These are phyloP conservation scores for Odontocerum albicorne DNA, from an alignment of 2,888 invertebrate genomes.

Conservation along the genomic window DNA sequence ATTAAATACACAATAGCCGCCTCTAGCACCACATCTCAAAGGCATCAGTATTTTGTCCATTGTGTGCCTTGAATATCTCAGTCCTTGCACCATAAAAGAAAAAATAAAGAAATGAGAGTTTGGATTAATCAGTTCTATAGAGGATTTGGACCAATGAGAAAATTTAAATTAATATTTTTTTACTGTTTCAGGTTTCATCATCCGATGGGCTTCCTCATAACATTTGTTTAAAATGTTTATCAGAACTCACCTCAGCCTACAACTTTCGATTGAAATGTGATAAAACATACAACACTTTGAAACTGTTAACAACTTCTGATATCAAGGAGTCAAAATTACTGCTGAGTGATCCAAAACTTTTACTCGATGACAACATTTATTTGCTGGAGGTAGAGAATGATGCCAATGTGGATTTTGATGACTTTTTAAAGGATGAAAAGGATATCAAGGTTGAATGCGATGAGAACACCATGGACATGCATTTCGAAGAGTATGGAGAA, in stretches of 20 bases:
- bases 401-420: not conserved
- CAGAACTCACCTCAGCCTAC: slow-evolving; percentile 15
- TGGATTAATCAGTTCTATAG: no score
- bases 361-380: not conserved
- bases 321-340: no score
- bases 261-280: slow-evolving; percentile 21
- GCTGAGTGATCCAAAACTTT: no score
- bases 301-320: not conserved
- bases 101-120: no score
- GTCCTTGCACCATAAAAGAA: no score
- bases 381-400: not conserved
- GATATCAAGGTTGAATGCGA: slow-evolving; percentile 16
- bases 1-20: no score
- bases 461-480: not conserved
- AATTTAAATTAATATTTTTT: no score
- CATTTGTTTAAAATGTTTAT: slow-evolving; percentile 16
- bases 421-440: slow-evolving; percentile 15
- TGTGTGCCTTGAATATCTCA: no score
- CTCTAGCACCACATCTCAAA: no score
- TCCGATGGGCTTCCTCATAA: slow-evolving; percentile 19
- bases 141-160: no score
- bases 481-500: not conserved
- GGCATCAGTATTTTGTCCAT: no score
- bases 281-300: slow-evolving; percentile 14
- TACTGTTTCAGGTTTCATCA: slow-evolving; percentile 4